Conservation (phyloP, 2,113 vertebrate genomes). For the Myrmecophaga tridactyla region DNA sequence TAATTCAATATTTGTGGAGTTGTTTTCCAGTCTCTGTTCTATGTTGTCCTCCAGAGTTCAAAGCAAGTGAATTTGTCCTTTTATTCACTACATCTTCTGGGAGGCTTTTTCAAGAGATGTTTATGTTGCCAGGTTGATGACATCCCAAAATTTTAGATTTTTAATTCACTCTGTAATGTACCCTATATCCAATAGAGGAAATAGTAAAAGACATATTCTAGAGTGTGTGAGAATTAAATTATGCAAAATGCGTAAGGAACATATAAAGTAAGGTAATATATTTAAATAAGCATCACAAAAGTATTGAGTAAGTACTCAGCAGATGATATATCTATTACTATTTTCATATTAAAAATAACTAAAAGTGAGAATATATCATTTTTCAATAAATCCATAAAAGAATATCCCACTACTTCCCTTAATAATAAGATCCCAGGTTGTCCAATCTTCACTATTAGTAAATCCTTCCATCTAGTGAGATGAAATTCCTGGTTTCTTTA, state of each 20-base stretch:
- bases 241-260: background rate
- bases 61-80: too few relatives aligned
- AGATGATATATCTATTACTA: background rate
- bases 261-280: background rate
- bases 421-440: background rate
- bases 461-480: background rate
- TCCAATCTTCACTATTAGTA: background rate
- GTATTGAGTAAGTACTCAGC: background rate
- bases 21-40: too few relatives aligned
- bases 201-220: background rate
- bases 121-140: too few relatives aligned
- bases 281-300: background rate
- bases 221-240: background rate
- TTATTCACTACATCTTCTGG: too few relatives aligned
- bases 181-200: background rate
- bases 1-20: too few relatives aligned
- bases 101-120: background rate
- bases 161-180: background rate
- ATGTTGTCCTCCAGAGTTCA: too few relatives aligned
- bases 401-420: background rate
- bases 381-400: background rate
- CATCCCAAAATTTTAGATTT: background rate
- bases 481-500: background rate
- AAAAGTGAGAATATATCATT: background rate
- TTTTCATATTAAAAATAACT: background rate